phyloP scores from a whole-genome alignment of 2,888 invertebrate species.

The Entomobrya proxima region DNA sequence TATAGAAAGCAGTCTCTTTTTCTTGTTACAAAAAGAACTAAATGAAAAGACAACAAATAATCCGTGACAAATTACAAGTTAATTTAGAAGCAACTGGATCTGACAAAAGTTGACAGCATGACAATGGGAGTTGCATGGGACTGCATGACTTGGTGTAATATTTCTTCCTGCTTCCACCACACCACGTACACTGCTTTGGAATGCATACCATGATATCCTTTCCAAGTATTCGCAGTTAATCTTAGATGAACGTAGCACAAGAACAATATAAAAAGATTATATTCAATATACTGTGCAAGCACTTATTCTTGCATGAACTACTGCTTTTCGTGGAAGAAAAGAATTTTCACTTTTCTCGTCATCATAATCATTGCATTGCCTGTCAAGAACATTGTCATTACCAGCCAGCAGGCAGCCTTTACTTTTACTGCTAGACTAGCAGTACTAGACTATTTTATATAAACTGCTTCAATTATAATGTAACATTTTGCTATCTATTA shows the following conservation, averaged over 20 bases:
- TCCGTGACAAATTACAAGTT: slow-evolving; percentile 57
- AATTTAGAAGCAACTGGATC: slow-evolving; percentile 59
- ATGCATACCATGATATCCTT: not conserved
- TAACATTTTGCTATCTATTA: too few relatives aligned
- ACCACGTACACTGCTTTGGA: not conserved
- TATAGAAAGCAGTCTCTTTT: not conserved
- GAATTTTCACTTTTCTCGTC: slow-evolving; percentile 44
- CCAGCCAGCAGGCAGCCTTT: not conserved
- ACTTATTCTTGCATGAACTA: too few relatives aligned
- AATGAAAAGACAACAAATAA: slow-evolving; percentile 60
- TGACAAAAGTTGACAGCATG: slow-evolving; percentile 54
- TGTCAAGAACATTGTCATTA: slow-evolving; percentile 42
- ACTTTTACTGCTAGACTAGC: not conserved
- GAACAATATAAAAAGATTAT: not conserved
- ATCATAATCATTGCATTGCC: not conserved
- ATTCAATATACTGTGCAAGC: too few relatives aligned
- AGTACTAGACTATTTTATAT: not conserved
- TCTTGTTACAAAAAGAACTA: slow-evolving; percentile 35
- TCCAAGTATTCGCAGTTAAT: not conserved
- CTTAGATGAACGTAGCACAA: not conserved
- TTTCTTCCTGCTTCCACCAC: slow-evolving; percentile 29
- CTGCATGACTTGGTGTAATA: slow-evolving; percentile 40
- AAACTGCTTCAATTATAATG: too few relatives aligned
- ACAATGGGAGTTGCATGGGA: slow-evolving; percentile 44
- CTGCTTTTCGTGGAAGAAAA: not conserved